Base-by-base conservation (phyloP, 2,113 vertebrate genomes). In the Gambusia affinis region DNA sequence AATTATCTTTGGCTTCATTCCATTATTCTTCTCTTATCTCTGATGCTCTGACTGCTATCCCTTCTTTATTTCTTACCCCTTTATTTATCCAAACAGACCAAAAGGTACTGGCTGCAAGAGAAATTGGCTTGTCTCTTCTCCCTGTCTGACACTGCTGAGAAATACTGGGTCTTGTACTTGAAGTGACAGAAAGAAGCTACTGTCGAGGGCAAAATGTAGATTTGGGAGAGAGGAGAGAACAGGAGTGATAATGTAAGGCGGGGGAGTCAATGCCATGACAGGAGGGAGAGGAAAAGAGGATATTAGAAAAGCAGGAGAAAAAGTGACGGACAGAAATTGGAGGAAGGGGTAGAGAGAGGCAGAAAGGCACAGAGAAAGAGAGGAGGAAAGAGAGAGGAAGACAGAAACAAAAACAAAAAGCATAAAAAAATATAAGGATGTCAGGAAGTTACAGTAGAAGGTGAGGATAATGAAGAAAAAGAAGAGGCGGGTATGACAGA, bases 71-170 rank as follows among this genome's bases (percentile, higher is more conserved):
- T 0, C 1, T 10, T 37, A 30, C 2, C 3, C 35, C 35, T 30
- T 14, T 64, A 37, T 81, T 60, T 27, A n/a, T 57, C 24, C 67
- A 78, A 24, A 78, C 60, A 28, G 42, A 35, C 35, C 33, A 1
- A 69, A 70, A 57, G 37, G 51, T 57, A 57, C 22, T n/a, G 51
- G 31, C 72, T 44, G 68, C 60, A 57, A 8, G 10, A 6, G 31
- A 61, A 72, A 28, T 33, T 37, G 35, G 70, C 66, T 73, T 39
- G 79, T 42, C 44, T 67, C 72, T 35, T 64, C 35, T 22, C 30
- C 73, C 57, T 73, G 75, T 76, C 57, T 73, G 75, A 84, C 72
- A 78, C 44, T 19, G 31, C 60, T 73, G 62, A 76, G 44, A 73
- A 65, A 61, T 51, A 62, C 65, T 67, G 65, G 64, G 68, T 72